Evolutionary conservation across 2,888 invertebrate species (phyloP).

Genomic region (Xestia xanthographa): DNA sequence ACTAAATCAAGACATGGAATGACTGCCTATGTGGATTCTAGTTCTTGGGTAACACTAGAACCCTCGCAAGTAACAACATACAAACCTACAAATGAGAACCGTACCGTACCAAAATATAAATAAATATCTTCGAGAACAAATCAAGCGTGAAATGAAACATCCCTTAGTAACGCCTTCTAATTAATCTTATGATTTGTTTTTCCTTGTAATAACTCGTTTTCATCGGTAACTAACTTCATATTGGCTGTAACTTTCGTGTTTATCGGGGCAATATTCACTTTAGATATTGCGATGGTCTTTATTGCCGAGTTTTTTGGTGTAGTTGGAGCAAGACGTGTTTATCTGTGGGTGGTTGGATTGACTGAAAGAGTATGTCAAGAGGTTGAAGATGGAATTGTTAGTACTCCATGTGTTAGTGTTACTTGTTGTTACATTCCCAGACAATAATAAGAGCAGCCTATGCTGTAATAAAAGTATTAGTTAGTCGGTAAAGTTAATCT

Average conservation of each 20-base stretch:
- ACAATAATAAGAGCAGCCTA: not conserved
- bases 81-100: not conserved
- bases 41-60: not conserved
- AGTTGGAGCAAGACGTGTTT: slow-evolving; percentile 9
- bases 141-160: slow-evolving; percentile 37
- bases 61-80: not conserved
- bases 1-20: not conserved
- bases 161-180: slow-evolving; percentile 37
- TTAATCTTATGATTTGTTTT: slow-evolving; percentile 58
- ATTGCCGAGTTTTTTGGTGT: slow-evolving; percentile 29
- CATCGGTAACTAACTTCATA: slow-evolving; percentile 36
- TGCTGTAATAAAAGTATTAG: not conserved
- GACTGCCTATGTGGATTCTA: not conserved
- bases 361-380: not conserved
- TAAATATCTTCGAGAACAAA: not conserved
- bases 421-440: too few relatives aligned
- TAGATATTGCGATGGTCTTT: slow-evolving; percentile 38
- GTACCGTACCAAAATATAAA: not conserved
- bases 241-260: slow-evolving; percentile 45
- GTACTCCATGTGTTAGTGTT: too few relatives aligned
- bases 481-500: not conserved
- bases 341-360: not conserved
- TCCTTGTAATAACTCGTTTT: slow-evolving; percentile 44
- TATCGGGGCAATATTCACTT: slow-evolving; percentile 39
- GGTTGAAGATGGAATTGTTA: not conserved